A percentile compares a stretch with the other conserved stretches of the same genome.
phyloP scores from a whole-genome alignment of 2,888 invertebrate species.

The Drosophila falleni region DNA sequence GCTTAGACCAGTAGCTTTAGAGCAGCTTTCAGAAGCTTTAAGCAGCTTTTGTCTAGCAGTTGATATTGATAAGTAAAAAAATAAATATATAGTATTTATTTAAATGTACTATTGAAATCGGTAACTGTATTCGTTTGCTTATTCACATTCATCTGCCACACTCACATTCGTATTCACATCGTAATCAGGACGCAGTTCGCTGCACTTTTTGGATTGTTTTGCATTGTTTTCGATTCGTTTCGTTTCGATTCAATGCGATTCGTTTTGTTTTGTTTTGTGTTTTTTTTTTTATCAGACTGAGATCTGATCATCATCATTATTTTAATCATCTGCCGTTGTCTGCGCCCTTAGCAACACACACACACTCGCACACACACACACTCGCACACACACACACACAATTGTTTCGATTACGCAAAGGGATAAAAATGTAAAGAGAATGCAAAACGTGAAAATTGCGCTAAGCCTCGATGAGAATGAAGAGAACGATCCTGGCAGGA shows the following conservation, averaged over 20 bases:
- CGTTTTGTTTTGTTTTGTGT: slow-evolving; percentile 26
- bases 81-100: not conserved
- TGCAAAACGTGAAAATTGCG: slow-evolving; percentile 54
- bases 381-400: slow-evolving; percentile 30
- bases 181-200: slow-evolving; percentile 46
- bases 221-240: slow-evolving; percentile 24
- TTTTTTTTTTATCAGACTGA: slow-evolving; percentile 46
- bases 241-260: slow-evolving; percentile 33
- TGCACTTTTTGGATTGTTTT: slow-evolving; percentile 56
- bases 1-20: too few species aligned
- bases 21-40: not conserved
- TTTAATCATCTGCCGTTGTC: slow-evolving; percentile 33
- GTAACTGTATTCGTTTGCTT: not conserved
- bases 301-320: slow-evolving; percentile 35
- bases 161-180: not conserved
- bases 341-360: slow-evolving; percentile 40
- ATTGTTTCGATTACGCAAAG: slow-evolving; percentile 71
- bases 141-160: not conserved
- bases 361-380: not conserved
- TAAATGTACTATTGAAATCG: not conserved
- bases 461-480: slow-evolving; percentile 30
- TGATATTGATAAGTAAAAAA: not conserved
- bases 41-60: not conserved
- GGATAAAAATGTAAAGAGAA: slow-evolving; percentile 33
- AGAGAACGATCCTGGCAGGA: slow-evolving; percentile 44